A percentile compares a stretch with the other conserved stretches of the same genome.
Evolutionary conservation across 1,140 invertebrate species (phyloP).

Genomic region (Heterodera schachtii): DNA sequence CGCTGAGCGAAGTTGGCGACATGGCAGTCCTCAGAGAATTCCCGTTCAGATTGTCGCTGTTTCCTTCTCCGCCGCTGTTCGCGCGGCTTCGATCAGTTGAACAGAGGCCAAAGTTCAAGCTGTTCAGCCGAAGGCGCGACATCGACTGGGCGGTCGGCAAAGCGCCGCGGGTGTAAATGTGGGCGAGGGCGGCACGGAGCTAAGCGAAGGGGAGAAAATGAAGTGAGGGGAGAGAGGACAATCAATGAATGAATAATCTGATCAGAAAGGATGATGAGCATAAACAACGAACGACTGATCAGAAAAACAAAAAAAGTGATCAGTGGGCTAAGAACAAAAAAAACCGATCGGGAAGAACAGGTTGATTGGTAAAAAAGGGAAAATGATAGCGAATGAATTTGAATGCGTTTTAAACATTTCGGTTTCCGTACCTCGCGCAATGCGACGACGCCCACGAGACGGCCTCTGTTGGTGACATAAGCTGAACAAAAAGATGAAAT

Average conservation of each 20-base stretch:
- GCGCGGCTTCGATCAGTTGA: neutral
- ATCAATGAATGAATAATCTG: too few relatives aligned
- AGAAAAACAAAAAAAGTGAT: neutral
- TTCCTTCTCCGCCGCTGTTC: slow-evolving; percentile 23
- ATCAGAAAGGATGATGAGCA: too few relatives aligned
- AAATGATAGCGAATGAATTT: too few relatives aligned
- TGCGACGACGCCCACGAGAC: slow-evolving; percentile 90
- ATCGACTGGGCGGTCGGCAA: slow-evolving; percentile 43
- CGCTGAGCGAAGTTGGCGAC: neutral
- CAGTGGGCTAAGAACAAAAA: too few relatives aligned
- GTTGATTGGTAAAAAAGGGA: too few relatives aligned
- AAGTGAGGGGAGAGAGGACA: too few relatives aligned
- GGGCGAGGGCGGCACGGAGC: slow-evolving; percentile 55
- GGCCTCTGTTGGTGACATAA: slow-evolving; percentile 93
- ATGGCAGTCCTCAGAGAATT: neutral
- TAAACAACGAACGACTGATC: neutral
- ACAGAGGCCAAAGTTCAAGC: slow-evolving; percentile 7
- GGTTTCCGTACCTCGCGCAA: slow-evolving; percentile 80
- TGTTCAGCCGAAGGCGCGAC: slow-evolving; percentile 29
- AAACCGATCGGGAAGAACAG: too few relatives aligned
- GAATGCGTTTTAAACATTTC: too few relatives aligned
- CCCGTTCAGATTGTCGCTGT: slow-evolving; percentile 5
- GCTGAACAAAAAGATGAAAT: slow-evolving; percentile 68
- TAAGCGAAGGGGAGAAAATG: slow-evolving; percentile 15
- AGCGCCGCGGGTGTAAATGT: slow-evolving; percentile 61